A percentile compares a stretch with the other conserved stretches of the same genome.
These are phyloP conservation scores for Pungitius pungitius DNA, from an alignment of 2,113 vertebrate species.

Conservation along the genomic window DNA sequence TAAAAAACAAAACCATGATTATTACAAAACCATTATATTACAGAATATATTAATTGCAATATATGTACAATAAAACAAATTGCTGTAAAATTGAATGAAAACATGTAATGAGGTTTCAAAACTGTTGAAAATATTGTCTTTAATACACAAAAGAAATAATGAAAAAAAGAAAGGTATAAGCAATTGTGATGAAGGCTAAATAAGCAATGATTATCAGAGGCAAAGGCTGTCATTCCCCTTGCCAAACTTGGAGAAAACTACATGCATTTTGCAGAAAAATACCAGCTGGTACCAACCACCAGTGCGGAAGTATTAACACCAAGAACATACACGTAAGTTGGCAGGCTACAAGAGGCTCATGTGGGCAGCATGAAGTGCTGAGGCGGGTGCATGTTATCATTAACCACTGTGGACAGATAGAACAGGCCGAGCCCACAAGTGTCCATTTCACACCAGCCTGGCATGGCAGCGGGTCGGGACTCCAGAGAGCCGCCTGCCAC, in stretches of 20 bases:
- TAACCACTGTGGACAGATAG: constrained; percentile 76
- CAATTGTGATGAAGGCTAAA: neutral
- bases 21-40: neutral
- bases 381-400: constrained; percentile 66
- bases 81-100: neutral
- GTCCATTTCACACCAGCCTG: constrained; percentile 71
- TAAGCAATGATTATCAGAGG: constrained; percentile 2
- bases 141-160: neutral
- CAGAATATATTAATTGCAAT: neutral
- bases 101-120: neutral
- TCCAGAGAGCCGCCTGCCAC: constrained; percentile 53
- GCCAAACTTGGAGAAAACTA: neutral
- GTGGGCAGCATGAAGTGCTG: constrained; percentile 62
- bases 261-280: constrained; percentile 14
- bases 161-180: neutral
- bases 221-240: neutral
- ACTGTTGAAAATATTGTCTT: neutral
- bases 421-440: constrained; percentile 68
- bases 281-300: constrained; percentile 34
- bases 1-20: neutral
- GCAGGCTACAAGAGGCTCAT: constrained; percentile 60
- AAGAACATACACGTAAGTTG: constrained; percentile 53
- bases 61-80: neutral
- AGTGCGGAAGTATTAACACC: constrained; percentile 46
- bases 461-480: constrained; percentile 61